Conservation (phyloP, 1,140 invertebrate genomes). For the Bradynema listronoti region DNA sequence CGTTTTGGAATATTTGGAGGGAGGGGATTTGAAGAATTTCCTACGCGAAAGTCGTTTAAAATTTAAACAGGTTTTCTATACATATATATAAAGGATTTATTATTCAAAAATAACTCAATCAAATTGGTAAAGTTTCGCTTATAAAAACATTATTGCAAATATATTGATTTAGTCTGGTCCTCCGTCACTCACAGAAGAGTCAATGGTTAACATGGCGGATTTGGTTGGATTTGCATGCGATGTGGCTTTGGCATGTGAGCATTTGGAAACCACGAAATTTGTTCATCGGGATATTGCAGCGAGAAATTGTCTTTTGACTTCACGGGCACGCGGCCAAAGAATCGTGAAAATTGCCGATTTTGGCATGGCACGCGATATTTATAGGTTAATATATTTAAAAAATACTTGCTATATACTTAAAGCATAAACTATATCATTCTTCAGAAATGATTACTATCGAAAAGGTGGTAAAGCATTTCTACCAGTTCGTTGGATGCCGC, state of each 20-base stretch:
- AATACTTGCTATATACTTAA: not conserved
- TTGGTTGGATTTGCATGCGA: conserved; percentile 80
- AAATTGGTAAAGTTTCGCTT: too few relatives aligned
- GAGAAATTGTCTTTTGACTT: conserved; percentile 87
- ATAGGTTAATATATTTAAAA: too few relatives aligned
- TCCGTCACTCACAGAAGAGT: conserved; percentile 1
- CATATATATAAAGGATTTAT: not conserved
- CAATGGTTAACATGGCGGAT: conserved; percentile 31
- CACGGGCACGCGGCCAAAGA: conserved; percentile 70
- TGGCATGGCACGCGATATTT: conserved; percentile 92
- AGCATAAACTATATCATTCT: not conserved
- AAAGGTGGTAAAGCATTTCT: conserved; percentile 95
- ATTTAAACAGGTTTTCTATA: not conserved
- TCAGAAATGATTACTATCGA: conserved; percentile 75
- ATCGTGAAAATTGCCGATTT: conserved; percentile 97
- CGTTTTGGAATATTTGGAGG: conserved; percentile 77
- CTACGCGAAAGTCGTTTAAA: conserved; percentile 80
- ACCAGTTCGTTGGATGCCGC: conserved; percentile 98
- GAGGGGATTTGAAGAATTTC: conserved; percentile 90
- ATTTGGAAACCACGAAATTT: conserved; percentile 83
- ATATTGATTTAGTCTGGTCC: not conserved
- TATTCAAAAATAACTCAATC: too few relatives aligned
- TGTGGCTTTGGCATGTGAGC: conserved; percentile 78
- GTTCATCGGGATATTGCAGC: conserved; percentile 97
- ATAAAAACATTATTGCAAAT: too few relatives aligned